phyloP scores from a whole-genome alignment of 2,888 invertebrate genomes.

The Dermolepida albohirtum region DNA sequence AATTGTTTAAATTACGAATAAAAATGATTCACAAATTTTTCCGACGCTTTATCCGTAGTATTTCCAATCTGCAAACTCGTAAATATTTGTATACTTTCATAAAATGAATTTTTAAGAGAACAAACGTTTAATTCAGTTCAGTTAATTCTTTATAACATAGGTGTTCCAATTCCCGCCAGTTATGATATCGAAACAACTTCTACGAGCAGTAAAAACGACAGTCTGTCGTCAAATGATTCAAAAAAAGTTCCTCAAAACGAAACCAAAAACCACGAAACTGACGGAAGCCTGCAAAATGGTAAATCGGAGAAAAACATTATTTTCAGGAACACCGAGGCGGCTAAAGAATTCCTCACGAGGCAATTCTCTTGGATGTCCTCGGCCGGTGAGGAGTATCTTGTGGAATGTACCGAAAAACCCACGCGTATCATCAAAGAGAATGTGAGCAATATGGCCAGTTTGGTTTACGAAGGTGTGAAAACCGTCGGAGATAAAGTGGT shows the following conservation, averaged over 20 bases:
- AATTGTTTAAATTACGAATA: too few relatives aligned
- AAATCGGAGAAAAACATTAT: conserved; percentile 70
- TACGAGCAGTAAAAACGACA: conserved; percentile 57
- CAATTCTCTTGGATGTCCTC: conserved; percentile 82
- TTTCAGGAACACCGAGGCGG: conserved; percentile 83
- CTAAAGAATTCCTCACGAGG: conserved; percentile 79
- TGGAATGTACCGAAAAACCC: conserved; percentile 75
- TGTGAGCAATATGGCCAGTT: conserved; percentile 78
- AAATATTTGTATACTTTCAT: too few relatives aligned
- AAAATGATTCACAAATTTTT: too few relatives aligned
- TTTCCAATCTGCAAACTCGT: too few relatives aligned
- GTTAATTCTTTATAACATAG: conserved; percentile 50
- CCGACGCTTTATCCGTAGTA: too few relatives aligned
- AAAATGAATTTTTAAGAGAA: too few relatives aligned
- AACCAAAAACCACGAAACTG: conserved; percentile 51
- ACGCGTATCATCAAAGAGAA: conserved; percentile 79
- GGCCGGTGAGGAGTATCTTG: conserved; percentile 74
- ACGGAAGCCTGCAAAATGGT: conserved; percentile 46
- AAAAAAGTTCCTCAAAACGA: conserved; percentile 55
- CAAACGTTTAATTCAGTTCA: too few relatives aligned
- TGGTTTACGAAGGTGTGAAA: conserved; percentile 81
- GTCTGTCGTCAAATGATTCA: conserved; percentile 52
- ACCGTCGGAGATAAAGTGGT: conserved; percentile 81
- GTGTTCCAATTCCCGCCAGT: conserved; percentile 68
- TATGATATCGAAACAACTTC: conserved; percentile 60